Evolutionary conservation across 2,888 invertebrate genomes (phyloP), one percentile per base, ranked within the genome.

Genomic region (Cosmia pyralina): DNA sequence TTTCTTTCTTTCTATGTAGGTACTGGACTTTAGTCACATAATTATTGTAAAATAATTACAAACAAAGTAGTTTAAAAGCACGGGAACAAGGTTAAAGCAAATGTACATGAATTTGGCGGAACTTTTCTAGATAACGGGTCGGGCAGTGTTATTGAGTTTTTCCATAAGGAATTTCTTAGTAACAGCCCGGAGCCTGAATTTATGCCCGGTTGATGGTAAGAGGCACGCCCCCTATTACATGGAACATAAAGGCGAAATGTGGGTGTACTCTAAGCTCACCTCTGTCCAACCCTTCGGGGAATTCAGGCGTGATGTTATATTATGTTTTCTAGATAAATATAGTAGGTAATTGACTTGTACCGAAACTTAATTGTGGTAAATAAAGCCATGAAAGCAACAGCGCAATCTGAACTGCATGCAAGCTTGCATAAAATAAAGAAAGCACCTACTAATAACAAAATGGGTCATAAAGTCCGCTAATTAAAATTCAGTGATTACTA

Each of bases 401-500:
- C 50, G 15, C 41, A 22, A 60, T 22, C 22, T 53, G 34, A 0
- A 13, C 52, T 71, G 46, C 72, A 69, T 66, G 66, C 41, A 69
- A 69, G 7, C 13, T 69, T 72, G 44, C 60, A 73, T 72, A 67
- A 53, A 85, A 68, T 69, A 66, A 78, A 75, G 50, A 72, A 77
- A 77, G 22, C 13, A 53, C 13, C 22, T 48, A 73, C 57, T 79
- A 78, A 68, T 60, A 72, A 77, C 72, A 70, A 77, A 80, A 74
- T 67, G 34, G 58, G 34, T 69, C 63, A 46, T 60, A 74, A 79
- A 76, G 41, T 52, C 22, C 66, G 78, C 73, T 91, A 93, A 93
- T 93, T 92, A 92, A 81, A 84, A 90, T 89, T 83, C 83, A 76
- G 86, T 89, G 89, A 93, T 93, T 93, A 91, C 84, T 71, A 84